These are phyloP conservation scores for Spea bombifrons DNA, from an alignment of 2,113 vertebrate species.

Conservation along the genomic window DNA sequence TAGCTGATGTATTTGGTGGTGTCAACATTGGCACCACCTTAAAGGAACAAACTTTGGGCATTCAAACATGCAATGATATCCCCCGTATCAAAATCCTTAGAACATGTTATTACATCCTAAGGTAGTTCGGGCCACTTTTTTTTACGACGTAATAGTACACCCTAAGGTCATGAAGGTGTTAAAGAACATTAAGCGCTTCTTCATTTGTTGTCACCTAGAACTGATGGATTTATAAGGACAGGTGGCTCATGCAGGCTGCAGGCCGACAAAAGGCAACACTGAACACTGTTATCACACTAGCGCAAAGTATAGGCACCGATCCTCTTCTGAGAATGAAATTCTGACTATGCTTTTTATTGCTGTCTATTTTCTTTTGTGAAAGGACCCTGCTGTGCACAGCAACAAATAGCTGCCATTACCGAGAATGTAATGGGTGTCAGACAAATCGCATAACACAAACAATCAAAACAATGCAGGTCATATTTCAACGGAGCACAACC, in stretches of 20 bases:
- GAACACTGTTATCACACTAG: constrained; percentile 95
- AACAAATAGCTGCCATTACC: constrained; percentile 93
- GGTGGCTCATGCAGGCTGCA: constrained; percentile 92
- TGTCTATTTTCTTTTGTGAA: constrained; percentile 84
- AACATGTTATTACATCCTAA: no score
- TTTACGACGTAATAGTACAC: no score
- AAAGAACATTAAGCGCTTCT: neutral
- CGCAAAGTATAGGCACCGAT: constrained; percentile 85
- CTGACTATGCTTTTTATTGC: constrained; percentile 79
- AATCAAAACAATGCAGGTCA: constrained; percentile 78
- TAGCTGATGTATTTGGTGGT: no score
- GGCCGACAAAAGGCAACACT: constrained; percentile 95
- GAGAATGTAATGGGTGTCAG: constrained; percentile 83
- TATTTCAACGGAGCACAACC: constrained; percentile 79
- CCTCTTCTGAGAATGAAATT: constrained; percentile 79
- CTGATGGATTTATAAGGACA: constrained; percentile 93
- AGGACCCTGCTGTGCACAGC: constrained; percentile 80
- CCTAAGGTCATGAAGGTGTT: no score
- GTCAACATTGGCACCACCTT: no score
- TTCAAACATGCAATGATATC: no score
- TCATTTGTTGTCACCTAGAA: constrained; percentile 57
- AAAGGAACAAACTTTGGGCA: no score
- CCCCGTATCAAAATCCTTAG: no score
- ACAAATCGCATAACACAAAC: constrained; percentile 81
- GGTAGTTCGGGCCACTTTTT: no score